phyloP scores from a whole-genome alignment of 2,888 invertebrate species.

The Diaphora mendica region DNA sequence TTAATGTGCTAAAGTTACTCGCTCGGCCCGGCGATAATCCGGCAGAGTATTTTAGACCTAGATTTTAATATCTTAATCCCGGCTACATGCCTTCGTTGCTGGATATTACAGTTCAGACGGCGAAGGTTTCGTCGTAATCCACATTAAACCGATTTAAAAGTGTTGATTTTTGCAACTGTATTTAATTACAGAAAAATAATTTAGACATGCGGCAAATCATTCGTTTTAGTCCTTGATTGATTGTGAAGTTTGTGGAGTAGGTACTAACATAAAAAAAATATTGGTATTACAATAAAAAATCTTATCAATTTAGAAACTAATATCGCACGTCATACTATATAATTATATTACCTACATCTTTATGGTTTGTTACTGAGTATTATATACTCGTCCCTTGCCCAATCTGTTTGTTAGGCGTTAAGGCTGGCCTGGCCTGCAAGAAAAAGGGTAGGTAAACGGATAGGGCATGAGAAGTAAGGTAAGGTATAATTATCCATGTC shows the following conservation, averaged over 20 bases:
- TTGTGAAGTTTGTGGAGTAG: not conserved
- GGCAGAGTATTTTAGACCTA: constrained; percentile 8
- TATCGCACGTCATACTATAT: not conserved
- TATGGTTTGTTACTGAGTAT: too few species aligned
- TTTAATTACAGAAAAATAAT: not conserved
- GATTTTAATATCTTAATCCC: constrained; percentile 12
- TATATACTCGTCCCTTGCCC: too few species aligned
- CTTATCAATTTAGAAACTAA: not conserved
- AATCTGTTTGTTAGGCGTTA: too few species aligned
- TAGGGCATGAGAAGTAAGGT: not conserved
- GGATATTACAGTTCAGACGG: constrained; percentile 9
- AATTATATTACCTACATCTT: not conserved
- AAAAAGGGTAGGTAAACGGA: not conserved
- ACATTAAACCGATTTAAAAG: not conserved
- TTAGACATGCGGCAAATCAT: not conserved
- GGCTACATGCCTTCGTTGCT: not conserved
- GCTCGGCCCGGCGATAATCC: not conserved
- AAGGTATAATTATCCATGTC: too few species aligned
- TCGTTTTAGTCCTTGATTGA: not conserved
- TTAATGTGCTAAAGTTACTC: constrained; percentile 1
- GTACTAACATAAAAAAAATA: too few species aligned
- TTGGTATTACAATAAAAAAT: not conserved
- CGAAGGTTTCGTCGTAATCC: not conserved
- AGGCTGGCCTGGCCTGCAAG: not conserved
- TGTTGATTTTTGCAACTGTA: not conserved